Conservation (phyloP, 2,113 vertebrate species). For the Oryzias melastigma region DNA sequence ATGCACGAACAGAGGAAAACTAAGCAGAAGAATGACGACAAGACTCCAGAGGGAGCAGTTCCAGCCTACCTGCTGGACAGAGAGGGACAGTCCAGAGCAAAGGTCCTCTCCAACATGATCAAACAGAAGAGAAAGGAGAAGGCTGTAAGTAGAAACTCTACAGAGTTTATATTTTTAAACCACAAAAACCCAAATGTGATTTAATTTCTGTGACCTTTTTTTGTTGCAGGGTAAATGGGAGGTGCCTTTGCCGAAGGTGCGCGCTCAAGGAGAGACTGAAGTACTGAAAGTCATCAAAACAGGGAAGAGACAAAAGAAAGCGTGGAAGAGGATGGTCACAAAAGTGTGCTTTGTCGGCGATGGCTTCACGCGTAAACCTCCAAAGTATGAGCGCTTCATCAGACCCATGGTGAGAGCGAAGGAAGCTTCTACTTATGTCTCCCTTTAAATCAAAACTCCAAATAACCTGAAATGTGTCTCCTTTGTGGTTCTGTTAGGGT, state of each 20-base stretch:
- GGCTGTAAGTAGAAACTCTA: constrained; percentile 86
- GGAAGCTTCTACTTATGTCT: background rate
- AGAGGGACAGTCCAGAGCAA: constrained; percentile 92
- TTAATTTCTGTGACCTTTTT: background rate
- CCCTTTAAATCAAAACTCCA: no score
- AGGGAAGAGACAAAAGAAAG: constrained; percentile 97
- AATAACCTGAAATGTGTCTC: background rate
- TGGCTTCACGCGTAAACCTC: constrained; percentile 96
- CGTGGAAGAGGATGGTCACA: constrained; percentile 99
- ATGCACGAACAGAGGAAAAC: constrained; percentile 98
- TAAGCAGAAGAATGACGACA: constrained; percentile 93
- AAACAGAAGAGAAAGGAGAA: constrained; percentile 99
- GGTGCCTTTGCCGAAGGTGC: constrained; percentile 94
- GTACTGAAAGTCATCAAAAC: constrained; percentile 94
- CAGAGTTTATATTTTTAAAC: background rate
- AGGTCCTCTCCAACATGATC: constrained; percentile 98
- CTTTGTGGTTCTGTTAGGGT: constrained; percentile 74
- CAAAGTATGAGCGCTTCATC: constrained; percentile 97
- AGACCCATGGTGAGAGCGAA: constrained; percentile 87
- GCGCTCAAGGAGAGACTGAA: constrained; percentile 96
- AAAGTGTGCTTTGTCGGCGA: constrained; percentile 98
- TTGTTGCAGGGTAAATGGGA: constrained; percentile 92
- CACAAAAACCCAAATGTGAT: background rate
- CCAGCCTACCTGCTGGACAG: constrained; percentile 94
- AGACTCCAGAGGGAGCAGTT: constrained; percentile 93